Conservation (phyloP, 2,888 invertebrate genomes). For the Netelia fuscicornis region DNA sequence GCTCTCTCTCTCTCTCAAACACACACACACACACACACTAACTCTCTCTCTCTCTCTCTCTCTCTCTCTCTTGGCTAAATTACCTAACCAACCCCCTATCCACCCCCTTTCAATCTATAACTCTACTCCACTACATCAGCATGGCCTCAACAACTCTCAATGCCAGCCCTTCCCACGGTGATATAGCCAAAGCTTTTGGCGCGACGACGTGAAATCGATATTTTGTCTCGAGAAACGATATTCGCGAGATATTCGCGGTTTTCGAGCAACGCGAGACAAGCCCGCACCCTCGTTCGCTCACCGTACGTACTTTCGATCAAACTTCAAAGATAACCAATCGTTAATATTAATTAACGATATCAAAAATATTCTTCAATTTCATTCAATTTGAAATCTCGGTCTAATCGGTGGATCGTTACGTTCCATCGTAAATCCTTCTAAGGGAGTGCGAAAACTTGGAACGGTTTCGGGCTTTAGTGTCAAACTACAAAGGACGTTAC, state of each 20-base stretch:
- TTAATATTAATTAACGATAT: no score
- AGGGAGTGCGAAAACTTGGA: no score
- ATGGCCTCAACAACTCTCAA: slow-evolving; percentile 25
- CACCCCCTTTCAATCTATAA: neutral
- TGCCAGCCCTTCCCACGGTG: slow-evolving; percentile 18
- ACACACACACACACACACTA: neutral
- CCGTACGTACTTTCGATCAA: neutral
- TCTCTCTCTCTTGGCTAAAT: slow-evolving; percentile 60
- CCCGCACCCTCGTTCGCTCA: no score
- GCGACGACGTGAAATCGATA: slow-evolving; percentile 64
- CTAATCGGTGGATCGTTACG: no score
- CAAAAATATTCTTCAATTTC: no score
- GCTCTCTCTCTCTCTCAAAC: neutral
- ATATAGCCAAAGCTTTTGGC: slow-evolving; percentile 38
- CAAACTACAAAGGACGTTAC: no score
- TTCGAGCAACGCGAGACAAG: no score
- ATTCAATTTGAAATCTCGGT: no score
- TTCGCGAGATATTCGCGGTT: slow-evolving; percentile 9
- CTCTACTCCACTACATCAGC: slow-evolving; percentile 11
- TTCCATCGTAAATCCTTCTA: no score
- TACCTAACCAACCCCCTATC: slow-evolving; percentile 58
- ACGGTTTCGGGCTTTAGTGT: no score
- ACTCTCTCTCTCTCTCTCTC: slow-evolving; percentile 8
- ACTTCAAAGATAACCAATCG: no score
- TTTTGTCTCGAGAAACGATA: slow-evolving; percentile 25